These are phyloP conservation scores for Cathartes aura DNA, from an alignment of 2,113 vertebrate genomes.

Conservation along the genomic window DNA sequence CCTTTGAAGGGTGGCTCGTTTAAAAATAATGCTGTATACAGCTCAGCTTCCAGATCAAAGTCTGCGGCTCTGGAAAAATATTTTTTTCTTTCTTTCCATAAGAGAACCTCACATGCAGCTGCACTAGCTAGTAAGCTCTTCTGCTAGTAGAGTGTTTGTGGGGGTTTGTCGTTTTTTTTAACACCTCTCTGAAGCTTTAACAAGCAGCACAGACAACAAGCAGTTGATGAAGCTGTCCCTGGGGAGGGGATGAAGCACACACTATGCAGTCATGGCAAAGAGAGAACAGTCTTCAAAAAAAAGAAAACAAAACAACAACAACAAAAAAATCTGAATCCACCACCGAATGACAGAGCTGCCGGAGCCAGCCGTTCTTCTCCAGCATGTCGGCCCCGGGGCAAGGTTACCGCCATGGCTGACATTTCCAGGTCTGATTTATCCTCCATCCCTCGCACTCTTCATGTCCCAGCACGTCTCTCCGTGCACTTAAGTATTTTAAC, in stretches of 20 bases:
- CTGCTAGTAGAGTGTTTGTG: background rate
- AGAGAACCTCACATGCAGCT: background rate
- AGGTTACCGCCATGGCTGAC: background rate
- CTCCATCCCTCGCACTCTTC: background rate
- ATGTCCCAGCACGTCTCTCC: background rate
- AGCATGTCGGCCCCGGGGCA: rapidly evolving
- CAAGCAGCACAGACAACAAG: background rate
- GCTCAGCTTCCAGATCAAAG: background rate
- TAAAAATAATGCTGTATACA: background rate
- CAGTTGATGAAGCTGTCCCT: background rate
- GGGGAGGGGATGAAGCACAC: background rate
- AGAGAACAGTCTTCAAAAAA: background rate
- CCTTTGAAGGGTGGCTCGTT: background rate
- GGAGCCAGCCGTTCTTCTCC: background rate
- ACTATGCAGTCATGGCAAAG: background rate
- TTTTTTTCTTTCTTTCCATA: background rate
- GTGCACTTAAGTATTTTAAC: background rate
- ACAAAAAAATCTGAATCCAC: background rate
- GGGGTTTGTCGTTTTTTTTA: background rate
- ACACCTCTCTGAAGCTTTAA: slow-evolving; percentile 19
- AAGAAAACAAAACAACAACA: background rate
- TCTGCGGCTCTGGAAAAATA: background rate
- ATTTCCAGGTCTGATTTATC: background rate
- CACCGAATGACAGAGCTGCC: background rate
- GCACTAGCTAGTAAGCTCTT: background rate